A percentile compares a stretch with the other conserved stretches of the same genome.
Conservation (phyloP, 2,797 vertebrate genomes). For the Peromyscus melanophrys region DNA sequence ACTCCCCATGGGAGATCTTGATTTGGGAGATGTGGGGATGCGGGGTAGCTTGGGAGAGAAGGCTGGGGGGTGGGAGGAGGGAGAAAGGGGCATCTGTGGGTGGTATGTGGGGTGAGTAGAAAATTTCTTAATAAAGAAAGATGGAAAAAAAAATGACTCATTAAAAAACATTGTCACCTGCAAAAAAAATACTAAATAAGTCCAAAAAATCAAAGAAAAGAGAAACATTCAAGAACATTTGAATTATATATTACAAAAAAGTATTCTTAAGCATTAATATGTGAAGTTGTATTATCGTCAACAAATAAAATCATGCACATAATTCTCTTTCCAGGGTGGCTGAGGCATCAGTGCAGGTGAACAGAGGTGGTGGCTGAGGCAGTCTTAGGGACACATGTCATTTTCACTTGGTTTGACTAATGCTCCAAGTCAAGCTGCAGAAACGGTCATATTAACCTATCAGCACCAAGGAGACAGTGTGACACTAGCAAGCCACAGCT, state of each 20-base stretch:
- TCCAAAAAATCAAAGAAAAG: not conserved
- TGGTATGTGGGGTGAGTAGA: too few relatives aligned
- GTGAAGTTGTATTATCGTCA: not conserved
- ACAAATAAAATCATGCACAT: not conserved
- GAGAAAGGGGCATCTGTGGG: too few relatives aligned
- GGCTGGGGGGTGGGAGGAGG: too few relatives aligned
- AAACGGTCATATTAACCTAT: slow-evolving; percentile 68
- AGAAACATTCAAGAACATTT: not conserved
- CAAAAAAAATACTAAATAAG: not conserved
- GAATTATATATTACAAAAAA: not conserved
- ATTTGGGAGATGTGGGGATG: too few relatives aligned
- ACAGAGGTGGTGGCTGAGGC: not conserved
- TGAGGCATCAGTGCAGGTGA: slow-evolving; percentile 11
- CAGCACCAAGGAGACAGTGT: slow-evolving; percentile 16
- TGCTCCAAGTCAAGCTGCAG: slow-evolving; percentile 49
- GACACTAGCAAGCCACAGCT: slow-evolving; percentile 36
- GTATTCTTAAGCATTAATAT: not conserved
- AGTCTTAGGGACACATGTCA: slow-evolving; percentile 56
- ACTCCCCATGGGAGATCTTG: too few relatives aligned
- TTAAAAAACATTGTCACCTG: too few relatives aligned
- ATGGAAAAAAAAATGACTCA: too few relatives aligned
- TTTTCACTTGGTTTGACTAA: slow-evolving; percentile 76
- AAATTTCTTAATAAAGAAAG: too few relatives aligned
- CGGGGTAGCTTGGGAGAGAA: too few relatives aligned
- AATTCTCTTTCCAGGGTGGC: slow-evolving; percentile 29